Evolutionary conservation across 2,888 invertebrate genomes (phyloP).

Genomic region (Mayetiola destructor): DNA sequence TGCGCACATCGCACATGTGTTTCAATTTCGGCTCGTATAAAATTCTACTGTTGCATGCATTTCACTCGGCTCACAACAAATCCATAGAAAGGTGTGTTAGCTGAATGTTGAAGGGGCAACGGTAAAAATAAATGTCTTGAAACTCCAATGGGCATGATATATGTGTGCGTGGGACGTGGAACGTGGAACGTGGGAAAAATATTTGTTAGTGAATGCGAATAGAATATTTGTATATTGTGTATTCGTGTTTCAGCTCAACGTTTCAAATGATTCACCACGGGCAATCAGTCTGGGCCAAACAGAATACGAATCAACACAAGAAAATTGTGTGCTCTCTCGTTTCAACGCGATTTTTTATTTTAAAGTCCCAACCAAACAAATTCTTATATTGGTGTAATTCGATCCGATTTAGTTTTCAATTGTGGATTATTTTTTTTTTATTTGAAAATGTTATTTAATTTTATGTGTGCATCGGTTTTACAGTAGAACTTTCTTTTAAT

Average conservation of each 20-base stretch:
- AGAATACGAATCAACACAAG: constrained; percentile 2
- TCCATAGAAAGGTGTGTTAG: too few species aligned
- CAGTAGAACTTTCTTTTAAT: too few species aligned
- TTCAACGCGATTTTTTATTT: not conserved
- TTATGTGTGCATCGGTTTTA: too few species aligned
- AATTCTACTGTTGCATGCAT: constrained; percentile 6
- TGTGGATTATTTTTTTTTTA: too few species aligned
- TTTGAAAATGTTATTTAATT: too few species aligned
- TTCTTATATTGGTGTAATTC: too few species aligned
- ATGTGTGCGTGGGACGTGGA: not conserved
- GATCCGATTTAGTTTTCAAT: too few species aligned
- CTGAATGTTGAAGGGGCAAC: too few species aligned
- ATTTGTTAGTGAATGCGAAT: not conserved
- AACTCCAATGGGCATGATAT: not conserved
- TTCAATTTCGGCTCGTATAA: not conserved
- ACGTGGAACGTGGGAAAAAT: too few species aligned
- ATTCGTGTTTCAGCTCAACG: not conserved
- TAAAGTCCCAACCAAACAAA: too few species aligned
- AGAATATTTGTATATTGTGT: not conserved
- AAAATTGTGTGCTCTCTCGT: not conserved
- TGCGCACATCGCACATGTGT: not conserved
- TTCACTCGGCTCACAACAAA: too few species aligned
- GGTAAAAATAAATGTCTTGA: too few species aligned
- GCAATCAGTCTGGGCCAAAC: constrained; percentile 3
- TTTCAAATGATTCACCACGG: not conserved